Evolutionary conservation across 2,888 invertebrate genomes (phyloP).

Genomic region (Acrobasis consociella): DNA sequence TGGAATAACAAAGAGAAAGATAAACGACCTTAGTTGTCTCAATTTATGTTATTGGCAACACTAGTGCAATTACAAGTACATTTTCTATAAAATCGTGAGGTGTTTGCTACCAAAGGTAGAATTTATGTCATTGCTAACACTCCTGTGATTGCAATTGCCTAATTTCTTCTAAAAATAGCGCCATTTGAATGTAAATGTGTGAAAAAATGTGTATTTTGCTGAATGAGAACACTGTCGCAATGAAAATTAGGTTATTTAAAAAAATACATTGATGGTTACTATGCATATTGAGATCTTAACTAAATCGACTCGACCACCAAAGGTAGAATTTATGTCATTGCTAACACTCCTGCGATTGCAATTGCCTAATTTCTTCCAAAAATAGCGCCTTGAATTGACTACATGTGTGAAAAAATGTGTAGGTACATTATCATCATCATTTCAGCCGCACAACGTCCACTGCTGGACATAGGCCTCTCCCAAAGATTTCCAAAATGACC

Average conservation of each 20-base stretch:
- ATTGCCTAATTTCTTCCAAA: neutral
- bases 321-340: neutral
- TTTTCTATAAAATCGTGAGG: neutral
- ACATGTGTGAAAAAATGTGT: neutral
- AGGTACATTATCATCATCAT: too few species aligned
- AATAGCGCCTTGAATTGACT: neutral
- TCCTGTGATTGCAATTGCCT: neutral
- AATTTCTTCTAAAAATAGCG: neutral
- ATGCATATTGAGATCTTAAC: too few species aligned
- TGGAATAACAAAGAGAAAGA: neutral
- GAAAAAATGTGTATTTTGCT: neutral
- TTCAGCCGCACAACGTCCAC: too few species aligned
- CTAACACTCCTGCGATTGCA: neutral
- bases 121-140: neutral
- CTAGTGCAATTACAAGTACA: neutral
- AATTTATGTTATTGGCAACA: constrained; percentile 3
- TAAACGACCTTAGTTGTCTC: neutral
- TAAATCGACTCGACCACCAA: too few species aligned
- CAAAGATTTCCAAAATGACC: too few species aligned
- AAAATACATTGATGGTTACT: too few species aligned
- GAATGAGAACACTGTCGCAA: neutral
- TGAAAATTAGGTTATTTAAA: too few species aligned
- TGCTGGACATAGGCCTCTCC: too few species aligned
- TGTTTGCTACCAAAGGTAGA: neutral
- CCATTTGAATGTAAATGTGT: neutral